Evolutionary conservation across 2,113 vertebrate species (phyloP).

Genomic region (Gavialis gangeticus): DNA sequence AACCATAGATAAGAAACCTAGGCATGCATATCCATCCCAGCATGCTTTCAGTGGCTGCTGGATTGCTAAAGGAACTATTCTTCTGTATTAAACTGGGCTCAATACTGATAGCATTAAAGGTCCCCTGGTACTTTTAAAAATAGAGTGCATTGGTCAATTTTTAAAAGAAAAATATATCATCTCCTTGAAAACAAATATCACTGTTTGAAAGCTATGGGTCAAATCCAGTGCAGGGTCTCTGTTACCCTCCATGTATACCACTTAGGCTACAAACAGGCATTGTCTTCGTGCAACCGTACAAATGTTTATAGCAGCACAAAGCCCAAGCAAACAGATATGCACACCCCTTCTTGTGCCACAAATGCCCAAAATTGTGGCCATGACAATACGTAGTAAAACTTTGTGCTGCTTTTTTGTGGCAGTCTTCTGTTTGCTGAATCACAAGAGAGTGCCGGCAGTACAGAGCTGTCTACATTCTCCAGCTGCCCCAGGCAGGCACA

Average conservation of each 20-base stretch:
- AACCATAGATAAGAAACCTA: conserved; percentile 1
- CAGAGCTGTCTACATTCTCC: too few relatives aligned
- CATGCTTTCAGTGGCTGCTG: neutral
- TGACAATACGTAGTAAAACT: too few relatives aligned
- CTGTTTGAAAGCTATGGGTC: neutral
- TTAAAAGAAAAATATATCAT: neutral
- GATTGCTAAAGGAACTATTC: neutral
- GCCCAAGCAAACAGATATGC: too few relatives aligned
- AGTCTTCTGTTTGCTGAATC: too few relatives aligned
- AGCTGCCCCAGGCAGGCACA: too few relatives aligned
- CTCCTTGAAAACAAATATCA: neutral
- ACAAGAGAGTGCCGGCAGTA: too few relatives aligned
- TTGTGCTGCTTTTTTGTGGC: too few relatives aligned
- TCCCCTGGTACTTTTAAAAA: neutral
- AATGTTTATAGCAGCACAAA: too few relatives aligned
- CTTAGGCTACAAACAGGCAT: too few relatives aligned
- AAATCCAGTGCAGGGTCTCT: neutral
- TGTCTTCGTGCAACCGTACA: too few relatives aligned
- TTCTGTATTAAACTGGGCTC: neutral
- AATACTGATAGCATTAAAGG: neutral
- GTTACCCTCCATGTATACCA: neutral
- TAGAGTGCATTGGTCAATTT: neutral
- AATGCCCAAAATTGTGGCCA: too few relatives aligned
- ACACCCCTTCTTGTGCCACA: too few relatives aligned
- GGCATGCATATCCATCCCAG: neutral